These are phyloP conservation scores for Fragum whitleyi DNA, from an alignment of 2,888 invertebrate species.

Conservation along the genomic window DNA sequence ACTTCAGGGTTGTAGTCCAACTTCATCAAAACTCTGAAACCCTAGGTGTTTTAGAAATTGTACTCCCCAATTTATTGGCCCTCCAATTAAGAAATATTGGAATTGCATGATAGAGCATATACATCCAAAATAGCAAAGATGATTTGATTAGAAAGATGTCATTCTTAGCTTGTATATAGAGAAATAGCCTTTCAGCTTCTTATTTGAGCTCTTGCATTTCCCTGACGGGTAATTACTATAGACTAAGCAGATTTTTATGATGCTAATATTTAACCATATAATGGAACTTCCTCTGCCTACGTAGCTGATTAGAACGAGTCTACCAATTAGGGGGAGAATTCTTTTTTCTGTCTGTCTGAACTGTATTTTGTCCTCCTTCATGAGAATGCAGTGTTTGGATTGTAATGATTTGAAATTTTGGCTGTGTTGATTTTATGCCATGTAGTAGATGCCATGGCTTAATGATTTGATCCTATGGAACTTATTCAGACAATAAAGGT, in stretches of 20 bases:
- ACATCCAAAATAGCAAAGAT: neutral
- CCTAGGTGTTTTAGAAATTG: too few species aligned
- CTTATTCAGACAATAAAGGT: too few species aligned
- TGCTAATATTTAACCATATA: slow-evolving; percentile 2
- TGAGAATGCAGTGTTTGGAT: too few species aligned
- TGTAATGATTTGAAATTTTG: too few species aligned
- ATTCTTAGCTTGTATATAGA: neutral
- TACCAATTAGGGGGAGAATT: neutral
- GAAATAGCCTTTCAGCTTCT: neutral
- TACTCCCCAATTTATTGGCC: too few species aligned
- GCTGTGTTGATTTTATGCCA: too few species aligned
- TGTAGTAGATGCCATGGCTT: too few species aligned
- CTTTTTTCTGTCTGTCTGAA: neutral
- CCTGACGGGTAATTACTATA: neutral
- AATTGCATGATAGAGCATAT: too few species aligned
- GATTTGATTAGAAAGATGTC: slow-evolving; percentile 1
- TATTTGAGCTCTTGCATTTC: neutral
- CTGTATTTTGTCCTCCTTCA: neutral
- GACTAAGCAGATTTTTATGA: slow-evolving; percentile 4
- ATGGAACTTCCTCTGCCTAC: neutral
- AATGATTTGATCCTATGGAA: too few species aligned
- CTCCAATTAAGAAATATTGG: too few species aligned
- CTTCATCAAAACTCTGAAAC: too few species aligned
- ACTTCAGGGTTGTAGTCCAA: too few species aligned
- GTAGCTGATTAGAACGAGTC: neutral